phyloP scores from a whole-genome alignment of 2,797 vertebrate genomes.

The Sebastes kiyomatsui region DNA sequence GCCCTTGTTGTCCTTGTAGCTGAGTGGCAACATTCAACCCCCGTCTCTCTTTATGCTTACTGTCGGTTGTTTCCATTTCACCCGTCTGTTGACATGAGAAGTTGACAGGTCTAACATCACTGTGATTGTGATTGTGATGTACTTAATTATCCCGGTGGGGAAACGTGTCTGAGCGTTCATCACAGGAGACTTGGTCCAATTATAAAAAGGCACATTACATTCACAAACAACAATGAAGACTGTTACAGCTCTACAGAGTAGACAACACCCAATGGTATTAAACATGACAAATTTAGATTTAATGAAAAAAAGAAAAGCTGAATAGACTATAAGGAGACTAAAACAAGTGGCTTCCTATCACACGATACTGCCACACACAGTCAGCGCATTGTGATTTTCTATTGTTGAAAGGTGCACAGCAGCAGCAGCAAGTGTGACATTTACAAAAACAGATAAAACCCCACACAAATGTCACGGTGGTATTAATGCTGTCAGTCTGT shows the following conservation, averaged over 20 bases:
- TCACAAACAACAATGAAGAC: neutral
- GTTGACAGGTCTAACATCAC: neutral
- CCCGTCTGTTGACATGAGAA: neutral
- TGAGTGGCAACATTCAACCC: neutral
- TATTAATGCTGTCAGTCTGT: neutral
- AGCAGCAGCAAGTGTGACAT: constrained; percentile 10
- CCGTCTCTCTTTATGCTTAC: neutral
- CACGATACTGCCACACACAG: neutral
- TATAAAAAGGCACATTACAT: neutral
- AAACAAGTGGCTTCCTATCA: neutral
- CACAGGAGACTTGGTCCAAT: neutral
- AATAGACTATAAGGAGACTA: neutral
- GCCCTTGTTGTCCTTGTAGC: constrained; percentile 21
- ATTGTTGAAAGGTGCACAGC: neutral
- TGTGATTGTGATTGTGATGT: neutral
- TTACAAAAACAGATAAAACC: constrained; percentile 10
- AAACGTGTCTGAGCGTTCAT: neutral
- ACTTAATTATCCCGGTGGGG: constrained; percentile 15
- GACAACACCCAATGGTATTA: neutral
- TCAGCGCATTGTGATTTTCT: neutral
- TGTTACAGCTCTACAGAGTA: neutral
- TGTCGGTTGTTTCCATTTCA: neutral
- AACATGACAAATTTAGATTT: neutral
- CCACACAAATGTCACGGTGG: neutral
- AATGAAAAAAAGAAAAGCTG: neutral